Evolutionary conservation across 2,113 vertebrate species (phyloP).

Genomic region (Euleptes europaea): DNA sequence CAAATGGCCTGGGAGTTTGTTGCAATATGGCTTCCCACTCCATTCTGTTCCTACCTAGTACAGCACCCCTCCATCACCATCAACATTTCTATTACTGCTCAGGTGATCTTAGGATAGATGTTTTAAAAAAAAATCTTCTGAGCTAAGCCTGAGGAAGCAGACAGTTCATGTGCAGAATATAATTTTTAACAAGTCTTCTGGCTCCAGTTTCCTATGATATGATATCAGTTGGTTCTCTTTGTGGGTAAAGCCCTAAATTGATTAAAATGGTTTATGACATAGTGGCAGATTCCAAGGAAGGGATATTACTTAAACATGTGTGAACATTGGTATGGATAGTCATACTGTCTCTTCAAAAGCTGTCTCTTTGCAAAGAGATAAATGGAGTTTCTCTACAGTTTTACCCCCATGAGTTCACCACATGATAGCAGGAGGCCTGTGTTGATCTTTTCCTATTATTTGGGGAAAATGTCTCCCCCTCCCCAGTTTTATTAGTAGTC

Average conservation of each 20-base stretch:
- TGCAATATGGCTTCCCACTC: neutral
- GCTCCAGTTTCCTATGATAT: neutral
- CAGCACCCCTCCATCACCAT: too few species aligned
- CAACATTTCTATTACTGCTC: neutral
- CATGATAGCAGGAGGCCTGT: neutral
- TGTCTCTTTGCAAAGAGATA: neutral
- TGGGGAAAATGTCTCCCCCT: neutral
- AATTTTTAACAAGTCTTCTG: neutral
- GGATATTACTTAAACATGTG: neutral
- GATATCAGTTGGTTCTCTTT: neutral
- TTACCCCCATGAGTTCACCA: neutral
- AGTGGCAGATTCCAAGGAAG: neutral
- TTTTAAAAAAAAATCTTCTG: neutral
- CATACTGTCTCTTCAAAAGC: neutral
- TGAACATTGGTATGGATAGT: neutral
- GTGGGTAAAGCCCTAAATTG: neutral
- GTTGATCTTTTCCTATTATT: neutral
- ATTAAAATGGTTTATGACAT: neutral
- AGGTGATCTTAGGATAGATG: too few species aligned
- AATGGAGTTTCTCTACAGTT: neutral
- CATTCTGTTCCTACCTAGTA: neutral
- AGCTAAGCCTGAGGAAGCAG: neutral
- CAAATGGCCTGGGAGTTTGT: neutral
- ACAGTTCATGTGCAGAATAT: neutral
- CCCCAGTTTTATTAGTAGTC: neutral